These are phyloP conservation scores for Holothuria scabra DNA, from an alignment of 53 echinoderm and acorn worm species.

Conservation along the genomic window DNA sequence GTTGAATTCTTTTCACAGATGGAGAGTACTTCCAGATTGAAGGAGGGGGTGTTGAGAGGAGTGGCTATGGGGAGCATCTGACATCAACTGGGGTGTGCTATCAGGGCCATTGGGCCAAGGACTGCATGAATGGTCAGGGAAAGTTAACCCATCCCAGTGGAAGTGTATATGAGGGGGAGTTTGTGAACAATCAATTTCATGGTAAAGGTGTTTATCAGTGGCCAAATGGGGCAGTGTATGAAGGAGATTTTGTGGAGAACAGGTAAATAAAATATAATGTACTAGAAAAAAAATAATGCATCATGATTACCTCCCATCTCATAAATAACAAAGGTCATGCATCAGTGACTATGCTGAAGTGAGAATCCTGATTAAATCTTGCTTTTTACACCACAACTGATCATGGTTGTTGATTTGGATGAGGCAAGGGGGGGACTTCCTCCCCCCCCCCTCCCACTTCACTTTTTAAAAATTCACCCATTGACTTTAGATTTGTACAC, in stretches of 20 bases:
- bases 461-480: no score
- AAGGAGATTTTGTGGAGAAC: conserved; percentile 82
- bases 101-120: conserved; percentile 82
- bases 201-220: conserved; percentile 85
- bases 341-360: no score
- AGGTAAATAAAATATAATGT: conserved; percentile 68
- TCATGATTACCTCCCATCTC: no score
- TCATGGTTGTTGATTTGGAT: no score
- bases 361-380: no score
- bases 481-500: no score
- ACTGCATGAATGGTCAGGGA: conserved; percentile 92
- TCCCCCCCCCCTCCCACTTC: no score
- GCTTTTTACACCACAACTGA: no score
- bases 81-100: conserved; percentile 83
- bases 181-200: conserved; percentile 87
- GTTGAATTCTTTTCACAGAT: conserved; percentile 48
- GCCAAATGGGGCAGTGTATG: conserved; percentile 82
- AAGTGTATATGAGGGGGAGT: conserved; percentile 88
- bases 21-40: conserved; percentile 79
- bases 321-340: no score
- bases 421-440: no score
- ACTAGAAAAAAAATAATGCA: no score
- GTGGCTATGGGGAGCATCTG: conserved; percentile 73
- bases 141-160: conserved; percentile 77
- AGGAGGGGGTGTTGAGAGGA: conserved; percentile 78